Conservation (phyloP, 2,113 vertebrate genomes). For the Ptilonorhynchus violaceus region DNA sequence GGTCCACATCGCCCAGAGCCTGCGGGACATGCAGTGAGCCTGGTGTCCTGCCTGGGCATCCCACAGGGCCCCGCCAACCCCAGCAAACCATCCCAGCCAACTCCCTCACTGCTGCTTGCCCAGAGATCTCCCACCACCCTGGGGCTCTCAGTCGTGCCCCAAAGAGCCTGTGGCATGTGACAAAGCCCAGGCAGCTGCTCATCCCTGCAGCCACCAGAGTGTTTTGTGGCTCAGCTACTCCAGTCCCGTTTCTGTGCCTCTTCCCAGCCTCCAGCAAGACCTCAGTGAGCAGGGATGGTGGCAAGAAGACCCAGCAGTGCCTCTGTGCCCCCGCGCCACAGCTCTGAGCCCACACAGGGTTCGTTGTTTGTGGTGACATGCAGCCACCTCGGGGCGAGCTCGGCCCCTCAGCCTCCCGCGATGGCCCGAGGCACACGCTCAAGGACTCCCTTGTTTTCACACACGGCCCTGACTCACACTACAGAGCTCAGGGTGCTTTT, state of each 20-base stretch:
- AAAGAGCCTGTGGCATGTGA: fast-evolving
- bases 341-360: neutral
- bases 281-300: fast-evolving
- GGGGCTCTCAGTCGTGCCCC: neutral
- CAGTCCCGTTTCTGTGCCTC: neutral
- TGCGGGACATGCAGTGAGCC: neutral
- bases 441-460: slow-evolving; percentile 41
- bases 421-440: neutral
- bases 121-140: neutral
- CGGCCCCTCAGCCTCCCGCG: neutral
- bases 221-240: no score
- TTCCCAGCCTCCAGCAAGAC: neutral
- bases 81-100: fast-evolving
- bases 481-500: neutral
- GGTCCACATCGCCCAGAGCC: slow-evolving; percentile 86
- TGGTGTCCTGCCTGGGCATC: fast-evolving
- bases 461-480: slow-evolving; percentile 15
- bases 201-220: fast-evolving
- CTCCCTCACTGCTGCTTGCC: neutral
- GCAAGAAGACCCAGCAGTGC: neutral
- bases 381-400: slow-evolving; percentile 13
- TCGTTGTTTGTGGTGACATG: neutral
- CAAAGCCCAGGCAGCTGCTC: neutral
- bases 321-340: neutral
- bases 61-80: neutral